Conservation (phyloP, 2,797 vertebrate genomes). For the Muscicapa striata region DNA sequence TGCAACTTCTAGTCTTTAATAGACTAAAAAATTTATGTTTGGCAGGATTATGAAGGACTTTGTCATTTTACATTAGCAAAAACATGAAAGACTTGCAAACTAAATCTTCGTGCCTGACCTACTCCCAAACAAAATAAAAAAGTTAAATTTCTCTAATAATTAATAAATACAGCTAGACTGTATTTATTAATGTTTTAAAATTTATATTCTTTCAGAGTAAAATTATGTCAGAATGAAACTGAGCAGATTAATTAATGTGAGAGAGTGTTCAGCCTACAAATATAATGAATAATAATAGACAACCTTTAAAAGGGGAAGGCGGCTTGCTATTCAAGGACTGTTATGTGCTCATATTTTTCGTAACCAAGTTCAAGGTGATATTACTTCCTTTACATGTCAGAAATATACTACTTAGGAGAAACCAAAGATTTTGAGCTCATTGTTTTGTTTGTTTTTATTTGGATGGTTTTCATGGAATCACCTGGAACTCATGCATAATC, state of each 20-base stretch:
- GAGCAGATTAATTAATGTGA: neutral
- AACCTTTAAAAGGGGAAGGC: neutral
- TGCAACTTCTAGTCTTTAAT: conserved; percentile 51
- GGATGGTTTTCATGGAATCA: neutral
- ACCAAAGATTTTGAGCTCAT: neutral
- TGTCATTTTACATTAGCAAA: conserved; percentile 60
- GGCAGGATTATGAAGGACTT: conserved; percentile 57
- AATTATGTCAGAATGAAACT: conserved; percentile 6
- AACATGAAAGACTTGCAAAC: conserved; percentile 27
- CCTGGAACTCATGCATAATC: neutral
- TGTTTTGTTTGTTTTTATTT: neutral
- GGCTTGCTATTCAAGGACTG: neutral
- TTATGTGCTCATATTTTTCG: neutral
- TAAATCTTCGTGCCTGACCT: neutral
- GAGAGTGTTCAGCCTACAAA: neutral
- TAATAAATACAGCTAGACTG: neutral
- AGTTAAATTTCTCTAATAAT: neutral
- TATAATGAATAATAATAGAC: neutral
- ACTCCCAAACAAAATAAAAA: neutral
- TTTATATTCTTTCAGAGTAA: conserved; percentile 16
- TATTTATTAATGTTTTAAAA: conserved; percentile 21
- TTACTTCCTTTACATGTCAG: neutral
- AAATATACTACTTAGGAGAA: neutral
- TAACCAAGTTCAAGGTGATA: neutral
- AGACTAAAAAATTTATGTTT: conserved; percentile 66